These are phyloP conservation scores for Meloidogyne floridensis DNA, from an alignment of 1,140 invertebrate species.

Conservation along the genomic window DNA sequence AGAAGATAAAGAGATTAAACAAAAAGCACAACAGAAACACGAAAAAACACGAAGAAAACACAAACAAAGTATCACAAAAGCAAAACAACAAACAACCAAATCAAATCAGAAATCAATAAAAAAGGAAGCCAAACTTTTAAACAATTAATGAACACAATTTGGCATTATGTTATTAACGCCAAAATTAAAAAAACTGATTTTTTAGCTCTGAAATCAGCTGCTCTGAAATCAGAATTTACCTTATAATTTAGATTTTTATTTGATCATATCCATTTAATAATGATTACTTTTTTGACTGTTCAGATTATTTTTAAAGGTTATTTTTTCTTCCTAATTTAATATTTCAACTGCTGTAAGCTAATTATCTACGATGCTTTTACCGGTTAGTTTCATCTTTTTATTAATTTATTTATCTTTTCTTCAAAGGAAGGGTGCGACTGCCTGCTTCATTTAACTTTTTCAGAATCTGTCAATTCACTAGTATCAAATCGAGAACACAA, in stretches of 20 bases:
- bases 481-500: constrained; percentile 50
- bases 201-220: too few species aligned
- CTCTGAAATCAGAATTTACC: too few species aligned
- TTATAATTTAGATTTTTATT: too few species aligned
- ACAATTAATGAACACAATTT: not conserved
- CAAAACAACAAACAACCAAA: too few species aligned
- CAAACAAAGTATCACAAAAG: too few species aligned
- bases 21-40: not conserved
- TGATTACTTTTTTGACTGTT: too few species aligned
- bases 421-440: constrained; percentile 43
- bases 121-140: not conserved
- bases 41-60: not conserved
- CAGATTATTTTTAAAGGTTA: too few species aligned
- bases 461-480: constrained; percentile 33
- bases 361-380: constrained; percentile 21
- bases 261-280: too few species aligned
- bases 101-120: not conserved
- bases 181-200: not conserved
- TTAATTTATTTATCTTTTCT: not conserved
- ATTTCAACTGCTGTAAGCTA: not conserved
- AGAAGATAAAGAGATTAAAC: not conserved
- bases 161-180: not conserved
- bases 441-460: constrained; percentile 31
- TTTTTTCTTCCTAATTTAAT: too few species aligned
- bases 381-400: constrained; percentile 6